These are phyloP conservation scores for Halictus rubicundus DNA, from an alignment of 1,140 invertebrate genomes.

Conservation along the genomic window DNA sequence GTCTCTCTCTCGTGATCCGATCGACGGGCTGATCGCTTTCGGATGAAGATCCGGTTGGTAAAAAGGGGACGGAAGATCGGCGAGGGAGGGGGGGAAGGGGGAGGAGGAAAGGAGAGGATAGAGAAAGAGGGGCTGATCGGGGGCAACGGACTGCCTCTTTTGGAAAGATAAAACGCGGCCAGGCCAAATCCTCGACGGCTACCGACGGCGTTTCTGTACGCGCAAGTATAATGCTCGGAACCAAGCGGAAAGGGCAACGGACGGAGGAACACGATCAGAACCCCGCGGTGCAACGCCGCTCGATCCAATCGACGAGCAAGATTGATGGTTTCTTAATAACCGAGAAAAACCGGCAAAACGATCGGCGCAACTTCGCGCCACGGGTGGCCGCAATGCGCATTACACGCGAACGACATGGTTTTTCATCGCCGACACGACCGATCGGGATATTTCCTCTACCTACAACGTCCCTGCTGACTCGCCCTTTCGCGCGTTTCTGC, in stretches of 20 bases:
- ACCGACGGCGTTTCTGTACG: conserved; percentile 31
- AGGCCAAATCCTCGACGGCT: conserved; percentile 26
- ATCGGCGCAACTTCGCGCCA: conserved; percentile 66
- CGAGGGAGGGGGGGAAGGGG: not conserved
- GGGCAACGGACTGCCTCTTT: conserved; percentile 5
- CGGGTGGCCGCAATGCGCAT: conserved; percentile 68
- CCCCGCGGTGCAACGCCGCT: conserved; percentile 56
- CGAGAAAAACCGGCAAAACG: conserved; percentile 78
- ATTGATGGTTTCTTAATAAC: conserved; percentile 80
- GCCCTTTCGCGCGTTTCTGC: not conserved
- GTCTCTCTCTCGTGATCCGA: conserved; percentile 46
- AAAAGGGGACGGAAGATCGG: conserved; percentile 23
- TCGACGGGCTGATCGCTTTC: conserved; percentile 37
- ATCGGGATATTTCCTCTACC: conserved; percentile 51
- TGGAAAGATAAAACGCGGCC: conserved; percentile 24
- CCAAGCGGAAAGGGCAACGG: conserved; percentile 41
- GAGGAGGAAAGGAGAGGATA: not conserved
- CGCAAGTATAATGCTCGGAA: conserved; percentile 32
- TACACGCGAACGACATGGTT: conserved; percentile 66
- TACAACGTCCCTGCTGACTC: conserved; percentile 35
- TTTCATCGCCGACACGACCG: conserved; percentile 62
- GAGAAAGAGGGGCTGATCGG: not conserved
- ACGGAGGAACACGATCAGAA: conserved; percentile 50
- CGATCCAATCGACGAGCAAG: conserved; percentile 69
- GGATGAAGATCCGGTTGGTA: conserved; percentile 28